Evolutionary conservation across 2,113 vertebrate species (phyloP).

Genomic region (Xenopus laevis): DNA sequence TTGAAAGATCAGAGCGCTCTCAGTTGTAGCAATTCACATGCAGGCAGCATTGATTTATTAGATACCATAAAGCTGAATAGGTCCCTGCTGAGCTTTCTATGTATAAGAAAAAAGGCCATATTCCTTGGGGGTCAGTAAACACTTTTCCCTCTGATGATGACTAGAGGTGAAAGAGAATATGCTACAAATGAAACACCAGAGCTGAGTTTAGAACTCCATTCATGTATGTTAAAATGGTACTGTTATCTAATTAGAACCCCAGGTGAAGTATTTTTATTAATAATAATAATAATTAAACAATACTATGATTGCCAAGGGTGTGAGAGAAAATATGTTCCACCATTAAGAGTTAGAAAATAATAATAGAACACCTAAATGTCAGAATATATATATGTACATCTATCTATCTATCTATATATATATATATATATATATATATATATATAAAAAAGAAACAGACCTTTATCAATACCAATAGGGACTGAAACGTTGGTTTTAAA

Average conservation of each 20-base stretch:
- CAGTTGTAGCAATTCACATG: neutral
- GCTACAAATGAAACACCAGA: neutral
- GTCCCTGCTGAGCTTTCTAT: slow-evolving; percentile 4
- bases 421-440: no score
- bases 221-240: neutral
- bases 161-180: neutral
- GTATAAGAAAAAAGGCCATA: neutral
- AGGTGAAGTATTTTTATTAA: no score
- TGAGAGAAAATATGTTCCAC: no score
- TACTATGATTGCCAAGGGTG: no score
- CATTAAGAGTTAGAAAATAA: no score
- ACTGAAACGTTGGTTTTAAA: no score
- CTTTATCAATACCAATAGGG: no score
- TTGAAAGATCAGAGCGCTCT: slow-evolving; percentile 2
- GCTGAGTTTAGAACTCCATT: neutral
- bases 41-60: slow-evolving; percentile 13
- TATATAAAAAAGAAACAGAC: no score
- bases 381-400: no score
- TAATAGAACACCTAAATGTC: no score
- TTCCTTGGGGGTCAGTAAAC: slow-evolving; percentile 19
- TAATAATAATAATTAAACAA: no score
- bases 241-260: neutral
- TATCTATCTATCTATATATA: no score
- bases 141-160: slow-evolving; percentile 16
- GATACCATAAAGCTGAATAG: slow-evolving; percentile 12